phyloP scores from a whole-genome alignment of 2,797 vertebrate species.

The Novumbra hubbsi region DNA sequence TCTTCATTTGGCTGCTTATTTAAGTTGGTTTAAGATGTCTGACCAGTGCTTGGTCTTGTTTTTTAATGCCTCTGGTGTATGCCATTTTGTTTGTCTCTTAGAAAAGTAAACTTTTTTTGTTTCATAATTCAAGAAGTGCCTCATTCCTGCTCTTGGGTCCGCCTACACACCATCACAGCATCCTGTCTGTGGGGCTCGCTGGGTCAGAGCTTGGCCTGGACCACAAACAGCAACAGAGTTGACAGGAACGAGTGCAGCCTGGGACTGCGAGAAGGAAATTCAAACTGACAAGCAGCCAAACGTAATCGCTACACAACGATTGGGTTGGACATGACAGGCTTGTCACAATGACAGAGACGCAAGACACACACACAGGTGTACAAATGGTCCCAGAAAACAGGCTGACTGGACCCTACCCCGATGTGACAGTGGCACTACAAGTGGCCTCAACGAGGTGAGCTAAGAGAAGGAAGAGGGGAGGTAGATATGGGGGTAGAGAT shows the following conservation, averaged over 20 bases:
- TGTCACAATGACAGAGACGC: background rate
- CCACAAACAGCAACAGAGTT: background rate
- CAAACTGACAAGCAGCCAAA: background rate
- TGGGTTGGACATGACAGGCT: background rate
- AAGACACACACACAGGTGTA: background rate
- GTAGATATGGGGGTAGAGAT: too few species aligned
- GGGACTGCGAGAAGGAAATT: background rate
- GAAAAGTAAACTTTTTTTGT: too few species aligned
- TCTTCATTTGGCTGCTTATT: too few species aligned
- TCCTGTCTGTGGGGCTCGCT: background rate
- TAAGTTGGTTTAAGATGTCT: too few species aligned
- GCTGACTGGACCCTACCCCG: background rate
- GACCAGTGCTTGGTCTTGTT: too few species aligned
- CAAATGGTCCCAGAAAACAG: background rate
- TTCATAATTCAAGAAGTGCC: too few species aligned
- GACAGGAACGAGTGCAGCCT: background rate
- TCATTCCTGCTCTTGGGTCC: too few species aligned
- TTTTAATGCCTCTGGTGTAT: too few species aligned
- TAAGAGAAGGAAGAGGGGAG: conserved; percentile 12
- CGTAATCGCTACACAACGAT: background rate
- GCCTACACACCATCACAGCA: too few species aligned
- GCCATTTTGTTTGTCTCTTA: too few species aligned
- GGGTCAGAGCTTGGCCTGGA: background rate
- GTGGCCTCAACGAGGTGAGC: conserved; percentile 10
- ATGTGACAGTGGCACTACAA: conserved; percentile 9